These are phyloP conservation scores for Illadopsis cleaveri DNA, from an alignment of 2,113 vertebrate species.

Conservation along the genomic window DNA sequence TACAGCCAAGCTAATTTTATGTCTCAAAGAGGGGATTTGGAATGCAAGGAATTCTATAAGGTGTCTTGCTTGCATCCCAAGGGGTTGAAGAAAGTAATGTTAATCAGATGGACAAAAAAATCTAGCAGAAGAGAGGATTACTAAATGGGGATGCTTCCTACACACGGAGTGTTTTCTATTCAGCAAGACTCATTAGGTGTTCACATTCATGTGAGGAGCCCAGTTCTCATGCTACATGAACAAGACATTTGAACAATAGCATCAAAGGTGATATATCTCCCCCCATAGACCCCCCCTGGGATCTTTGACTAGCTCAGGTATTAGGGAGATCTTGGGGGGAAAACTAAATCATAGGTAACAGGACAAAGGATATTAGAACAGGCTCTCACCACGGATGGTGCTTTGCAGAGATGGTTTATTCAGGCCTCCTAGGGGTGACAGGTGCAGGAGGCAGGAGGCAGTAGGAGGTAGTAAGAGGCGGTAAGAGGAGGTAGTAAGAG, in stretches of 20 bases:
- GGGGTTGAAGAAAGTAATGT: background rate
- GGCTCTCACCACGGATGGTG: too few species aligned
- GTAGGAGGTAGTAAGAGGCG: too few species aligned
- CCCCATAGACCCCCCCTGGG: too few species aligned
- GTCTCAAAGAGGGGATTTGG: background rate
- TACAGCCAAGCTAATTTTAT: background rate
- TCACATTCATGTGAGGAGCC: background rate
- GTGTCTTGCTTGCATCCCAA: background rate
- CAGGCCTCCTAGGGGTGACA: too few species aligned
- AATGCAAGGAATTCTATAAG: background rate
- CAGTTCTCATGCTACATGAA: background rate
- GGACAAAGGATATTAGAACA: too few species aligned
- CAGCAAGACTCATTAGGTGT: background rate
- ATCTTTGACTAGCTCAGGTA: too few species aligned
- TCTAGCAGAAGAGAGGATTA: background rate
- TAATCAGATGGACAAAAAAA: background rate
- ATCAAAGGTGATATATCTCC: too few species aligned
- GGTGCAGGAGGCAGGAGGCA: too few species aligned
- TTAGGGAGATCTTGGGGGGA: too few species aligned
- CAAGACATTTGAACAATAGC: background rate
- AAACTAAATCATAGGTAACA: too few species aligned
- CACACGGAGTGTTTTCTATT: background rate
- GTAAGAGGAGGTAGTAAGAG: too few species aligned
- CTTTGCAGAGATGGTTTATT: too few species aligned
- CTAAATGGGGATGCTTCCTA: background rate